Evolutionary conservation across 2,113 vertebrate species (phyloP), one percentile per base, ranked within the genome.

Genomic region (Rhynchopsitta pachyrhyncha): DNA sequence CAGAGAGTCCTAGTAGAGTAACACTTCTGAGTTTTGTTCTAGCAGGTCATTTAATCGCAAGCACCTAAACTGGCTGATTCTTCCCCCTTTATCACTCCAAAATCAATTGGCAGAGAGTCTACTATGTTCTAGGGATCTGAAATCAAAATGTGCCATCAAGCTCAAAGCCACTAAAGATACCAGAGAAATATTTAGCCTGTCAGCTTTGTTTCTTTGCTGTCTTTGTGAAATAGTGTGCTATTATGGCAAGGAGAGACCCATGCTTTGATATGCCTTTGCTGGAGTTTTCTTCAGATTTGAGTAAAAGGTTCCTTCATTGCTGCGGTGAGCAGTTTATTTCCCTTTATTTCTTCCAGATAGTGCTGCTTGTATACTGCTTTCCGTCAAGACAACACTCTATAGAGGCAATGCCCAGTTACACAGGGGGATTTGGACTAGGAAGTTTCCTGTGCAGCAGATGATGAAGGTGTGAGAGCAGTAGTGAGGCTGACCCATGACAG

Each of bases 151-250:
- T 57, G 33, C 64, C 47, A 81, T 86, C 46, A 86, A n/a, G 53
- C 60, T 88, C 8, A 2, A 66, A 90, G 74, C 87, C 80, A 13
- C 50, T 81, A 75, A 76, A 71, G 67, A 35, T 17, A 63, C 31
- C 18, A 28, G 67, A 86, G 78, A 96, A 96, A 95, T 95, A 92
- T 93, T 92, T 78, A 71, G 23, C 62, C 89, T 85, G 91, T 87
- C 92, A 94, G 49, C 33, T 93, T 91, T 78, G 87, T 86, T 95
- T 90, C 92, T 85, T 52, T 55, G 52, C 83, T 95, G 86, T 89
- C 91, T 88, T 57, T 87, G 64, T 90, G 92, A 96, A 97, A 96
- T 84, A 53, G 47, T 62, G 50, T 74, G 81, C 67, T 90, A 85
- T 95, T 93, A 94, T 3, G 5, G 73, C 47, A 88, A 81, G 67